phyloP scores from a whole-genome alignment of 2,888 invertebrate genomes.

The Choristoneura rosaceana region DNA sequence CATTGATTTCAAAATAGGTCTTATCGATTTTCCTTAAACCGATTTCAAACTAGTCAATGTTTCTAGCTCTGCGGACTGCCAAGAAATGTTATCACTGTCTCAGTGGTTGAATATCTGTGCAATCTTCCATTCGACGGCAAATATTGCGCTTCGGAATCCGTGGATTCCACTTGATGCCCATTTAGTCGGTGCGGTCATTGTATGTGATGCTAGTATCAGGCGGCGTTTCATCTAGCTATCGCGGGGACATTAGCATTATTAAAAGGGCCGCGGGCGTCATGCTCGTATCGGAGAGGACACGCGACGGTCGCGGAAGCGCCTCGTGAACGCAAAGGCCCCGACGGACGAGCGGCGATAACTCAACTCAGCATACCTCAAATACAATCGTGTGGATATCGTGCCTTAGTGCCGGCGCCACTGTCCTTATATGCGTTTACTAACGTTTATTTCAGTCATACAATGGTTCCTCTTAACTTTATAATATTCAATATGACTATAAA shows the following conservation, averaged over 20 bases:
- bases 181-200: conserved; percentile 74
- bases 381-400: conserved; percentile 74
- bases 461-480: conserved; percentile 14
- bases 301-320: conserved; percentile 77
- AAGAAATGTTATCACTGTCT: conserved; percentile 36
- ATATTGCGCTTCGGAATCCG: conserved; percentile 65
- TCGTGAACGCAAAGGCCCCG: conserved; percentile 73
- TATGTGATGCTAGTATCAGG: conserved; percentile 74
- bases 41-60: not conserved
- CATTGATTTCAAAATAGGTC: conserved; percentile 47
- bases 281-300: conserved; percentile 78
- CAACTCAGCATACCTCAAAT: conserved; percentile 78
- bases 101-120: conserved; percentile 33
- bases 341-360: conserved; percentile 77
- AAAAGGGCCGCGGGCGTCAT: conserved; percentile 80
- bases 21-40: conserved; percentile 1
- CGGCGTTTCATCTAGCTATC: conserved; percentile 67
- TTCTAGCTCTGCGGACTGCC: conserved; percentile 18
- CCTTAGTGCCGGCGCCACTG: conserved; percentile 64
- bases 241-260: conserved; percentile 81
- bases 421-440: conserved; percentile 57
- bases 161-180: conserved; percentile 67
- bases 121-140: conserved; percentile 62
- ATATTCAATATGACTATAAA: not conserved
- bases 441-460: conserved; percentile 21